A percentile compares a stretch with the other conserved stretches of the same genome.
Evolutionary conservation across 2,113 vertebrate genomes (phyloP).

Genomic region (Sorex fumeus): DNA sequence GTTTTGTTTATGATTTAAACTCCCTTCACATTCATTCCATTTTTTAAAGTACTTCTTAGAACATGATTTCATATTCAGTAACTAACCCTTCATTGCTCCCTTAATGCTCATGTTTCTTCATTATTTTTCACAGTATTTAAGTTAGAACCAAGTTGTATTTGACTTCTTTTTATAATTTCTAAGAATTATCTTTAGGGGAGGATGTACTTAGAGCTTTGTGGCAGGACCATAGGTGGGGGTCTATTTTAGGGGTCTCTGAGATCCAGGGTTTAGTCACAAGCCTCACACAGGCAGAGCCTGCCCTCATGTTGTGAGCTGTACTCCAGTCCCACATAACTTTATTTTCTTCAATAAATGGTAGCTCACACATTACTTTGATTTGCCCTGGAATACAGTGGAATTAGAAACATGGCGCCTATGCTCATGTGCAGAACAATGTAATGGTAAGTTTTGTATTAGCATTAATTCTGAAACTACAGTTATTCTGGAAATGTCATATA

Average conservation of each 20-base stretch:
- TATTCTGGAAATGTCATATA: neutral
- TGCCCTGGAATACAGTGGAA: neutral
- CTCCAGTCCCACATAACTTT: neutral
- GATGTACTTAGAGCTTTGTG: no score
- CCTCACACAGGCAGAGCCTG: no score
- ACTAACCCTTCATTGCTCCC: neutral
- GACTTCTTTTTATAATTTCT: neutral
- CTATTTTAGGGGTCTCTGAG: no score
- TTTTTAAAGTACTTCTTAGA: neutral
- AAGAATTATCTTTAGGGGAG: no score
- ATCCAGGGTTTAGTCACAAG: no score
- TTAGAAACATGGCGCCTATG: neutral
- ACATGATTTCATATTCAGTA: neutral
- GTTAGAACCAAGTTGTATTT: conserved; percentile 7
- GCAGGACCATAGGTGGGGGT: no score
- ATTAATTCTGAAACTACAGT: conserved; percentile 45
- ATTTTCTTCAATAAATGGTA: conserved; percentile 25
- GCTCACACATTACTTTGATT: neutral
- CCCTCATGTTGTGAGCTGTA: no score
- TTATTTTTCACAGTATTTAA: neutral
- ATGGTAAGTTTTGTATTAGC: neutral
- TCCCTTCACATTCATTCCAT: neutral
- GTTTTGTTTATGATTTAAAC: neutral
- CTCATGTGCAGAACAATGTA: neutral
- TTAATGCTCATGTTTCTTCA: neutral